These are phyloP conservation scores for Anthoscopus minutus DNA, from an alignment of 2,113 vertebrate species.

Conservation along the genomic window DNA sequence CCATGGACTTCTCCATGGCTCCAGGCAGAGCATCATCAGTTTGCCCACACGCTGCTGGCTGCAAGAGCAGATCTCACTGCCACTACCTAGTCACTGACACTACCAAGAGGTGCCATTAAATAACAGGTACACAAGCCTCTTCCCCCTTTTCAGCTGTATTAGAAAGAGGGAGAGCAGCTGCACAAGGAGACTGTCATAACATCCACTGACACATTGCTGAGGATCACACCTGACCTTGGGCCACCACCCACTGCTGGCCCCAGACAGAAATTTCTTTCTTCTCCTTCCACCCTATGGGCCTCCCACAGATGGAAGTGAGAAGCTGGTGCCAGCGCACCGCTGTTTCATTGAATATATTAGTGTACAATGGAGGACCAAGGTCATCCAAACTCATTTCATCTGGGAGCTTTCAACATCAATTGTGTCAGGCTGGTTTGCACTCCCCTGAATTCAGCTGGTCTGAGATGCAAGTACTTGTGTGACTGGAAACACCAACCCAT, in stretches of 20 bases:
- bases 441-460: neutral
- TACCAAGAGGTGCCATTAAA: neutral
- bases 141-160: neutral
- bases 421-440: neutral
- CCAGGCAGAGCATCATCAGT: neutral
- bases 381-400: neutral
- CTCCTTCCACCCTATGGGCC: neutral
- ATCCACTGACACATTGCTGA: neutral
- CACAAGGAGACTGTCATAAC: neutral
- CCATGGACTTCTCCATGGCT: neutral
- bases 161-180: neutral
- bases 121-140: neutral
- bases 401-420: neutral
- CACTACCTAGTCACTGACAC: neutral
- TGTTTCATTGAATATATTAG: neutral
- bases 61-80: neutral
- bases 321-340: neutral
- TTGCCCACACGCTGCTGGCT: accelerated
- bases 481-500: neutral
- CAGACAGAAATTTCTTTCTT: neutral
- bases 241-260: neutral
- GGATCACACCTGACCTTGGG: neutral
- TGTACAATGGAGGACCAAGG: neutral
- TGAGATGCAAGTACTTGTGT: neutral
- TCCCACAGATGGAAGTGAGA: neutral